Evolutionary conservation across 2,888 invertebrate species (phyloP), one percentile per base, ranked within the genome.

Genomic region (Xestia c-nigrum): DNA sequence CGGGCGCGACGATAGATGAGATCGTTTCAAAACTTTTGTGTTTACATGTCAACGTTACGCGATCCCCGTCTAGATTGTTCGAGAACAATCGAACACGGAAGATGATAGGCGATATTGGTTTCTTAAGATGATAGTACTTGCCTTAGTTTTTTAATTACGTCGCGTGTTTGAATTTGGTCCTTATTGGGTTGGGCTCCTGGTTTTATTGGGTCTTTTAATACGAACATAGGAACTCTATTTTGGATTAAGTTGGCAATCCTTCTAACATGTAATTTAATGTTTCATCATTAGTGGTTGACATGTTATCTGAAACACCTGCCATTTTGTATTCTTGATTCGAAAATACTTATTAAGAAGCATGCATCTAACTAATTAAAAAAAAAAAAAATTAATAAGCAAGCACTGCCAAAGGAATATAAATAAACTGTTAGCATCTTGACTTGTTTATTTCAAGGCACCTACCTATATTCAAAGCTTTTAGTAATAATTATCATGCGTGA

Each of bases 11-110:
- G 89, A 91, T 91, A 91, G 90, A 92, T 90, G 92, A 89, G 90
- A 93, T 92, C 92, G 92, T 93, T 93, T 90, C 88, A 85, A 89
- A 91, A 93, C 91, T 89, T 91, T 91, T 89, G 82, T 88, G 87
- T 91, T 91, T 89, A 88, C 84, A 83, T 87, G 87, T 87, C 87
- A 87, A 85, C 83, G 75, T 69, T 73, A 81, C 81, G 76, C 66
- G 75, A 85, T 84, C 10, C 10, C 59, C 66, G 71, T 85, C 85
- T 86, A 74, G 84, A 78, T 85, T 77, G 78, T 85, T 85, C 76
- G 38, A n/a, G 81, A 87, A 84, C 72, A 72, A 67, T 76, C 64
- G 81, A 84, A 81, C 69, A 52, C 61, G 64, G 72, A 66, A 72
- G 50, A 69, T 78, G 64, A 74, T 72, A 59, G 12, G 10, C 52